Conservation (phyloP, 2,888 invertebrate species). For the Glyphotaelius pellucidus region DNA sequence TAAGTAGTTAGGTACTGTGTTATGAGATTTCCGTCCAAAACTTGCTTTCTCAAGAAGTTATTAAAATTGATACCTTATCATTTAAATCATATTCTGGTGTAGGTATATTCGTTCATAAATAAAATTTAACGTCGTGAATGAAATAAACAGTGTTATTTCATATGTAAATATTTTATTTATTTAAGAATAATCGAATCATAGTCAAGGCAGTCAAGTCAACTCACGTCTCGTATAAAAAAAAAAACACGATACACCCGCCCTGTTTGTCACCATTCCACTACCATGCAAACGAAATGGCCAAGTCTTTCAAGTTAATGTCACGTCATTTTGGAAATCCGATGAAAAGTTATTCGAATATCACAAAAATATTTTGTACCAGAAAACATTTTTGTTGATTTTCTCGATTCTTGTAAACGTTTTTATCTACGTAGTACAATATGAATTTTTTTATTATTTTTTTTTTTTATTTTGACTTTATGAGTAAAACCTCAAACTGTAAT, state of each 20-base stretch:
- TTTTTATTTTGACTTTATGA: too few species aligned
- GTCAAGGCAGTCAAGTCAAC: neutral
- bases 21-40: too few species aligned
- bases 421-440: neutral
- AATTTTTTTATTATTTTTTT: too few species aligned
- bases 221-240: neutral
- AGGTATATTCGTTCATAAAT: neutral
- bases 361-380: conserved; percentile 61
- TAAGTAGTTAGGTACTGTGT: too few species aligned
- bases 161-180: neutral
- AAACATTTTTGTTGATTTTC: conserved; percentile 52
- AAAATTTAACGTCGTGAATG: neutral
- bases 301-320: conserved; percentile 17
- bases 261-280: neutral
- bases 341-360: conserved; percentile 53
- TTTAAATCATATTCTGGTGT: neutral
- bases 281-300: neutral
- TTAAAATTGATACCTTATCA: neutral
- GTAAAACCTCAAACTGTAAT: too few species aligned
- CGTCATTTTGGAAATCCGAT: conserved; percentile 48
- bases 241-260: neutral
- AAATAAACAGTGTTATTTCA: neutral
- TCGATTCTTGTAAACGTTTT: neutral
- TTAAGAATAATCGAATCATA: neutral
- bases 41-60: neutral